Conservation (phyloP, 2,797 vertebrate genomes). For the Taenioides sp. region DNA sequence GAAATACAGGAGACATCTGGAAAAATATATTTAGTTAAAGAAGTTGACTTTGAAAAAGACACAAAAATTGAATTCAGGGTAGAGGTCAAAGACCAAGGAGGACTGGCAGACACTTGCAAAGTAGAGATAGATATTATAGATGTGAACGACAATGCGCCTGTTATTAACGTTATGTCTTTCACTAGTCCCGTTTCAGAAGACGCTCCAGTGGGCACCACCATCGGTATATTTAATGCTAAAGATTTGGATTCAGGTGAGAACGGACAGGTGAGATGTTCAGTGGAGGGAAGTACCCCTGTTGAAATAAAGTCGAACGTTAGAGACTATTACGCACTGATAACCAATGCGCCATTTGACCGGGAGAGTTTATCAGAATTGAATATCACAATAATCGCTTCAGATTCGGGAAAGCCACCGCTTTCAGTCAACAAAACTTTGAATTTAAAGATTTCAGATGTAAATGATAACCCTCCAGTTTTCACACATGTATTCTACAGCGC, state of each 20-base stretch:
- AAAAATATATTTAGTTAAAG: neutral
- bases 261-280: too few species aligned
- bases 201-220: slow-evolving; percentile 14
- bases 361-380: too few species aligned
- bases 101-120: slow-evolving; percentile 25
- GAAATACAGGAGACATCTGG: slow-evolving; percentile 22
- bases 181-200: slow-evolving; percentile 34
- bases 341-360: too few species aligned
- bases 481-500: too few species aligned
- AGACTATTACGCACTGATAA: neutral
- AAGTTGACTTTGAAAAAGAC: slow-evolving; percentile 40
- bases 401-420: too few species aligned
- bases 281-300: too few species aligned
- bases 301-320: slow-evolving; percentile 14
- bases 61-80: slow-evolving; percentile 38
- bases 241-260: too few species aligned
- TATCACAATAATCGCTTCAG: too few species aligned
- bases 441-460: too few species aligned
- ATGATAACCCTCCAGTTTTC: too few species aligned
- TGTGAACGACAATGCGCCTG: slow-evolving; percentile 38
- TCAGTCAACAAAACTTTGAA: too few species aligned
- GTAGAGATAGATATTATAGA: slow-evolving; percentile 36
- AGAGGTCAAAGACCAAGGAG: slow-evolving; percentile 35
- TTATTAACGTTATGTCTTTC: slow-evolving; percentile 38
- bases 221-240: slow-evolving; percentile 25